A percentile compares a stretch with the other conserved stretches of the same genome.
These are phyloP conservation scores for Drosophila recens DNA, from an alignment of 2,888 invertebrate species.

Conservation along the genomic window DNA sequence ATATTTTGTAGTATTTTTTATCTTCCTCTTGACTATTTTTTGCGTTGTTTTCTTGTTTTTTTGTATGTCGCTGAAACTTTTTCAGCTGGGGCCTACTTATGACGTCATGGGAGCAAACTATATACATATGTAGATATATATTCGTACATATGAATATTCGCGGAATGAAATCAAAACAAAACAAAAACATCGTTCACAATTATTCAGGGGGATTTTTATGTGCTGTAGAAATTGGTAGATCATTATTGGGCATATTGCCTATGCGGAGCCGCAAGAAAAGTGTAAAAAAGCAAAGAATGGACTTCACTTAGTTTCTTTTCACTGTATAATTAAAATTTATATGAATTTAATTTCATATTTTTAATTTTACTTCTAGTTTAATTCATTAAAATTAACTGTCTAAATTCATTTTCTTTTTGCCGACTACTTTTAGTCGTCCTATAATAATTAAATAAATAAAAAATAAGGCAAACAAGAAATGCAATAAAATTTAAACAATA, in stretches of 20 bases:
- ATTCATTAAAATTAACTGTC: no score
- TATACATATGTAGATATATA: background rate
- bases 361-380: no score
- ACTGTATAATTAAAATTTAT: no score
- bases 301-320: no score
- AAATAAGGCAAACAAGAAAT: background rate
- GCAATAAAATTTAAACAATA: conserved; percentile 6
- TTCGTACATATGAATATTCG: conserved; percentile 14
- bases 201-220: conserved; percentile 25
- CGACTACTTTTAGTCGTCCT: no score
- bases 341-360: no score
- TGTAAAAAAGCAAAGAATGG: background rate
- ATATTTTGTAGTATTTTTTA: conserved; percentile 37
- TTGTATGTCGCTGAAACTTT: conserved; percentile 36
- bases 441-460: no score
- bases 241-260: conserved; percentile 10
- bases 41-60: conserved; percentile 17
- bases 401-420: no score
- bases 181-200: conserved; percentile 20
- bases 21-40: conserved; percentile 11
- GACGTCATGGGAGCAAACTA: conserved; percentile 19
- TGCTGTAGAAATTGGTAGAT: conserved; percentile 5
- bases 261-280: conserved; percentile 3
- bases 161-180: conserved; percentile 38
- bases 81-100: conserved; percentile 39